phyloP scores from a whole-genome alignment of 2,113 vertebrate genomes.

The Trogon surrucura region DNA sequence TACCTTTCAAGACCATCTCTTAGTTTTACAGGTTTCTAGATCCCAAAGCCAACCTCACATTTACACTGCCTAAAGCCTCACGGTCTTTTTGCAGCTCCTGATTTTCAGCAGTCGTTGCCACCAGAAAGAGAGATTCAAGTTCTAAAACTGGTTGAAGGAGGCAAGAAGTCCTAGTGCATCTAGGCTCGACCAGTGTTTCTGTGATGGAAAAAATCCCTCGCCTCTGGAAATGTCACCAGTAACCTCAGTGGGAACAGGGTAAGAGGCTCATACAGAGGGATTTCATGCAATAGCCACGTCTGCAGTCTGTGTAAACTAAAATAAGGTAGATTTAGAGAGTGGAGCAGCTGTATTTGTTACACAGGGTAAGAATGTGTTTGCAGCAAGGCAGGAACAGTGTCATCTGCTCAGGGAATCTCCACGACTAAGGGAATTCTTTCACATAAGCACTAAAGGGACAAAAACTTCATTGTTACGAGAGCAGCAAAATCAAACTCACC shows the following conservation, averaged over 20 bases:
- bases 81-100: background rate
- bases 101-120: background rate
- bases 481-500: slow-evolving; percentile 67
- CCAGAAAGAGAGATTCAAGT: background rate
- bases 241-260: background rate
- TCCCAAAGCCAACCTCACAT: background rate
- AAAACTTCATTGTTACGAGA: background rate
- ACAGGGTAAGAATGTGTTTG: background rate
- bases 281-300: background rate
- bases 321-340: rapidly evolving
- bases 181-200: background rate
- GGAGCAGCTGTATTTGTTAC: background rate
- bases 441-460: rapidly evolving
- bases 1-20: background rate
- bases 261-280: background rate
- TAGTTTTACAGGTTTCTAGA: background rate
- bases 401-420: background rate
- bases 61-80: background rate
- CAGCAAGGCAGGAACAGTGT: background rate
- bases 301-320: background rate
- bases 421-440: background rate
- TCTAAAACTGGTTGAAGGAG: background rate
- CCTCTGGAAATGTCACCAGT: background rate
- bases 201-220: background rate
- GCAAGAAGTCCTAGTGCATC: background rate